Evolutionary conservation across 2,888 invertebrate species (phyloP).

Genomic region (Electrophaes corylata): DNA sequence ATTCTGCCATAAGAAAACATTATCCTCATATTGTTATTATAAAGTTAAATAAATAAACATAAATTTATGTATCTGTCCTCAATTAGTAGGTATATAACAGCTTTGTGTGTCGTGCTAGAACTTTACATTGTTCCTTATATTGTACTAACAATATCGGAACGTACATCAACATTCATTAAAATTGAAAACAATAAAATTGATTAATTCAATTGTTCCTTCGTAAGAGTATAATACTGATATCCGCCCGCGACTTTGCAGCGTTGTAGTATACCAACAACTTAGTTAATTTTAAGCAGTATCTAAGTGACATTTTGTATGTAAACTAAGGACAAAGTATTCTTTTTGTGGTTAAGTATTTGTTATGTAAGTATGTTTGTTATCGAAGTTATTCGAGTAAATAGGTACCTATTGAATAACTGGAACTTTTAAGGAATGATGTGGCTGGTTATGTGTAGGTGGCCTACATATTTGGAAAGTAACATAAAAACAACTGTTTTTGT

Average conservation of each 20-base stretch:
- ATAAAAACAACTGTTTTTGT: conserved; percentile 3
- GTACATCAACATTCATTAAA: conserved; percentile 41
- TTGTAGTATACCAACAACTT: not conserved
- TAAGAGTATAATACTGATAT: conserved; percentile 4
- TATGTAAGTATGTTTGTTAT: too few species aligned
- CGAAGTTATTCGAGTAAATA: too few species aligned
- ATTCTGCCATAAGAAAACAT: conserved; percentile 4
- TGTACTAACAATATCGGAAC: conserved; percentile 43
- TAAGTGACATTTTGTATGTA: not conserved
- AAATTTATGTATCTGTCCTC: conserved; percentile 3
- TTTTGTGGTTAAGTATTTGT: not conserved
- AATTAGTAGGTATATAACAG: conserved; percentile 6
- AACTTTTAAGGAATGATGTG: too few species aligned
- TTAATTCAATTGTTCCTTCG: conserved; percentile 46
- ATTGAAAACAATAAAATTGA: conserved; percentile 51
- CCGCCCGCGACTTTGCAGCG: not conserved
- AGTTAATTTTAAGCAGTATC: not conserved
- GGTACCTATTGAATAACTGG: too few species aligned
- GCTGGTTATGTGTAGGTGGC: too few species aligned
- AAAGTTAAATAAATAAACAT: conserved; percentile 11
- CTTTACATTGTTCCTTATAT: conserved; percentile 43
- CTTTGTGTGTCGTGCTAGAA: conserved; percentile 5
- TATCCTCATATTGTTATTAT: conserved; percentile 12
- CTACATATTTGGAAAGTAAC: not conserved
- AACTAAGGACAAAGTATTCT: not conserved